Percentiles rank a stretch among this genome's conserved stretches.
phyloP scores from a whole-genome alignment of 2,888 invertebrate genomes.

The Allacma fusca region DNA sequence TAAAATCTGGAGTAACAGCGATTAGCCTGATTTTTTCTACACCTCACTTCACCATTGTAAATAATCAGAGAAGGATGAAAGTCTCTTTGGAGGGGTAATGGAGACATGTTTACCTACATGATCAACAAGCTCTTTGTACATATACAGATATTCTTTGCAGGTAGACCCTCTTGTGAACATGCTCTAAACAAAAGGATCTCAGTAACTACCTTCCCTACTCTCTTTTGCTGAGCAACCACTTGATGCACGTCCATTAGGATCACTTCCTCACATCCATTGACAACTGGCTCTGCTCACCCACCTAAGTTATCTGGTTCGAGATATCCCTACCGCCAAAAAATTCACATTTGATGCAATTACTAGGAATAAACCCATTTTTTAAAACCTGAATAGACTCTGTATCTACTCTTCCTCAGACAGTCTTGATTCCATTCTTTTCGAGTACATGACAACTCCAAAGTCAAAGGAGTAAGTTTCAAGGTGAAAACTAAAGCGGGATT shows the following conservation, averaged over 20 bases:
- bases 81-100: slow-evolving; percentile 32
- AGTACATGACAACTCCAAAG: too few species aligned
- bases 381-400: too few species aligned
- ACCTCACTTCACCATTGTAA: slow-evolving; percentile 28
- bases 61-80: slow-evolving; percentile 31
- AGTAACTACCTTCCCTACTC: background rate
- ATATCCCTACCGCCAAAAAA: too few species aligned
- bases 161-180: slow-evolving; percentile 27
- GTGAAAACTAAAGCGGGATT: too few species aligned
- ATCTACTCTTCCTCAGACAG: too few species aligned
- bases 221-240: slow-evolving; percentile 36
- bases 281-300: background rate
- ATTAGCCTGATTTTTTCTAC: slow-evolving; percentile 40
- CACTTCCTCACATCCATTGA: background rate
- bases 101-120: slow-evolving; percentile 36
- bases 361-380: too few species aligned
- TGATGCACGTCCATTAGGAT: slow-evolving; percentile 40
- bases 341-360: too few species aligned
- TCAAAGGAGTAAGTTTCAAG: too few species aligned
- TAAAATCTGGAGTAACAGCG: slow-evolving; percentile 12
- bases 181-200: slow-evolving; percentile 27
- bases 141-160: background rate
- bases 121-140: slow-evolving; percentile 38
- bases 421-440: too few species aligned
- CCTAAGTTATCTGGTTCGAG: background rate